Conservation (phyloP, 2,797 vertebrate genomes). For the Gambusia yucatana region DNA sequence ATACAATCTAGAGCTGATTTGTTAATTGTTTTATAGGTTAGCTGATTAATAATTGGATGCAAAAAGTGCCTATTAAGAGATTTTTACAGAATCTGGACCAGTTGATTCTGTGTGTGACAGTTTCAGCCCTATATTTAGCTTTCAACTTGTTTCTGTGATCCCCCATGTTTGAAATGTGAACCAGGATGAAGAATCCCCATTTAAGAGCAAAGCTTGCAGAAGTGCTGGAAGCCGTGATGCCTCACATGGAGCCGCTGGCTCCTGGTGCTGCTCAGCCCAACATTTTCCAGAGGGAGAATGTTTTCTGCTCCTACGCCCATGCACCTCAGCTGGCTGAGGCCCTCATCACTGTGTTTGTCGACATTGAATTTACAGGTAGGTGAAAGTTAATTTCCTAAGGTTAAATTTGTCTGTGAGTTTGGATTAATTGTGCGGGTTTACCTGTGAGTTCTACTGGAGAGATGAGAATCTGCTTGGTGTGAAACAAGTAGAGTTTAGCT, state of each 20-base stretch:
- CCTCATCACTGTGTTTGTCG: conserved; percentile 96
- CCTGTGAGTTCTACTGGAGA: neutral
- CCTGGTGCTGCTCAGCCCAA: conserved; percentile 85
- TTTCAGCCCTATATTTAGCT: neutral
- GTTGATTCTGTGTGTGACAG: no score
- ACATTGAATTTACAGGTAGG: conserved; percentile 97
- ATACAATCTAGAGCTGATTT: no score
- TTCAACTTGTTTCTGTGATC: neutral
- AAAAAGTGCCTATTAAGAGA: no score
- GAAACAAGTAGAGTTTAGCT: neutral
- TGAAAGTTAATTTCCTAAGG: neutral
- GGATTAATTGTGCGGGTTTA: neutral
- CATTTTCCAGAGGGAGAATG: conserved; percentile 91
- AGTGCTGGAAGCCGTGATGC: conserved; percentile 98
- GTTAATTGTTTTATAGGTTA: no score
- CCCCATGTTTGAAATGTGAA: neutral
- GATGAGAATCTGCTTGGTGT: conserved; percentile 1
- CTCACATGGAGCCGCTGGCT: conserved; percentile 89
- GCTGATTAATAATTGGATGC: no score
- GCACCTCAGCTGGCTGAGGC: conserved; percentile 93
- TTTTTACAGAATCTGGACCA: no score
- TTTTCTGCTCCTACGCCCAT: conserved; percentile 89
- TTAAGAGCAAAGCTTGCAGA: conserved; percentile 95
- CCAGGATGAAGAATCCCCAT: conserved; percentile 98
- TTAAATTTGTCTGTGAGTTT: neutral